phyloP scores from a whole-genome alignment of 2,113 vertebrate species.

The Xenopus borealis region DNA sequence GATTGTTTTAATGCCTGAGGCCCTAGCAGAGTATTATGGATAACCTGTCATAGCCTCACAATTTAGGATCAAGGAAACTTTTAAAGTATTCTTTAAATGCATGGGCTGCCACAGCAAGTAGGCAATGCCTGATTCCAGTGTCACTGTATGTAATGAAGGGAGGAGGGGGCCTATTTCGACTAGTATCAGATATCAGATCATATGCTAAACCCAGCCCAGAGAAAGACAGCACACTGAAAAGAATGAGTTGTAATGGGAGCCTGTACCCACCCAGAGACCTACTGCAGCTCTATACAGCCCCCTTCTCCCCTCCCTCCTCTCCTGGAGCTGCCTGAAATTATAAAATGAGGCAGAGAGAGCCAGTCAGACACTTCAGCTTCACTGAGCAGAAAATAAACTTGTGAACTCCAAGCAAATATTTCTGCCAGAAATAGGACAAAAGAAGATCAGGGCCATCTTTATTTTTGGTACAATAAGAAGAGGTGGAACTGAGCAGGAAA shows the following conservation, averaged over 20 bases:
- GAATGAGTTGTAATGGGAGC: constrained; percentile 28
- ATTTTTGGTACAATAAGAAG: not conserved
- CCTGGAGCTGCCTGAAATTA: constrained; percentile 3
- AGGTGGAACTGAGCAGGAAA: not conserved
- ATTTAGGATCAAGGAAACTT: not conserved
- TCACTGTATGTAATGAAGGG: constrained; percentile 5
- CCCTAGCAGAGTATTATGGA: not conserved
- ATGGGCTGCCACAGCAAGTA: not conserved
- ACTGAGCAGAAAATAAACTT: constrained; percentile 11
- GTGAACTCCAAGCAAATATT: constrained; percentile 1
- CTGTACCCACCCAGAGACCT: not conserved
- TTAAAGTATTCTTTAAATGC: not conserved
- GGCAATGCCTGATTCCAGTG: not conserved
- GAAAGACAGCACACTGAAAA: not conserved
- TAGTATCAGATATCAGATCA: constrained; percentile 30
- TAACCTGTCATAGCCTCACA: not conserved
- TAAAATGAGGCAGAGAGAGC: constrained; percentile 21
- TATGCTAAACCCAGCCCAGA: constrained; percentile 17
- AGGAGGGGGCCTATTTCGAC: constrained; percentile 4
- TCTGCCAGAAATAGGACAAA: constrained; percentile 1
- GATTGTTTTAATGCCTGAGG: not conserved
- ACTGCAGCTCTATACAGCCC: not conserved
- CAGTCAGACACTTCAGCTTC: constrained; percentile 18
- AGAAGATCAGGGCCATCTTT: not conserved
- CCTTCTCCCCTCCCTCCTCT: not conserved